phyloP scores from a whole-genome alignment of 2,113 vertebrate species.

The Trematomus loennbergii region DNA sequence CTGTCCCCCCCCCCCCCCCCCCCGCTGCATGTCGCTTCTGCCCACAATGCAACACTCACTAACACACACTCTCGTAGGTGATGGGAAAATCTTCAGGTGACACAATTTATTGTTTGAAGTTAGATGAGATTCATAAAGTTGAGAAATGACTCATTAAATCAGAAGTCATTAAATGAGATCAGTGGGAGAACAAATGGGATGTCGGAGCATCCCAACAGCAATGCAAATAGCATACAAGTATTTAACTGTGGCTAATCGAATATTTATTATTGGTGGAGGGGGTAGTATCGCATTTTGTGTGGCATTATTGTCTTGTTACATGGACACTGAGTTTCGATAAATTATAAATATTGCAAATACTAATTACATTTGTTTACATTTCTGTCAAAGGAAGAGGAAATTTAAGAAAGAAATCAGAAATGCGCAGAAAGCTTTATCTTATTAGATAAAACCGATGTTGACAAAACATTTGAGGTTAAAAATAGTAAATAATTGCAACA shows the following conservation, averaged over 20 bases:
- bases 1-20: constrained; percentile 68
- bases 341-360: too few species aligned
- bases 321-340: too few species aligned
- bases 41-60: constrained; percentile 55
- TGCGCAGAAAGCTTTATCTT: too few species aligned
- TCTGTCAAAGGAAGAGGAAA: too few species aligned
- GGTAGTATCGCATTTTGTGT: too few species aligned
- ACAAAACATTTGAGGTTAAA: too few species aligned
- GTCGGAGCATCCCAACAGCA: constrained; percentile 44
- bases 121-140: constrained; percentile 67
- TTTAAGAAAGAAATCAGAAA: too few species aligned
- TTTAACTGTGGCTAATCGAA: constrained; percentile 58
- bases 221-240: constrained; percentile 55
- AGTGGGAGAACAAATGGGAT: constrained; percentile 49
- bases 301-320: too few species aligned
- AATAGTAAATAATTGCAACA: too few species aligned
- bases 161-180: constrained; percentile 54
- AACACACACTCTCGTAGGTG: constrained; percentile 51
- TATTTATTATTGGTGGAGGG: constrained; percentile 19
- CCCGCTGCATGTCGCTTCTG: constrained; percentile 47
- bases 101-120: constrained; percentile 68
- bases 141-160: constrained; percentile 68
- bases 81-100: constrained; percentile 43
- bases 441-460: too few species aligned
- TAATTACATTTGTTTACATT: too few species aligned